A percentile compares a stretch with the other conserved stretches of the same genome.
Conservation (phyloP, 1,140 invertebrate genomes). For the Drosophila persimilis region DNA sequence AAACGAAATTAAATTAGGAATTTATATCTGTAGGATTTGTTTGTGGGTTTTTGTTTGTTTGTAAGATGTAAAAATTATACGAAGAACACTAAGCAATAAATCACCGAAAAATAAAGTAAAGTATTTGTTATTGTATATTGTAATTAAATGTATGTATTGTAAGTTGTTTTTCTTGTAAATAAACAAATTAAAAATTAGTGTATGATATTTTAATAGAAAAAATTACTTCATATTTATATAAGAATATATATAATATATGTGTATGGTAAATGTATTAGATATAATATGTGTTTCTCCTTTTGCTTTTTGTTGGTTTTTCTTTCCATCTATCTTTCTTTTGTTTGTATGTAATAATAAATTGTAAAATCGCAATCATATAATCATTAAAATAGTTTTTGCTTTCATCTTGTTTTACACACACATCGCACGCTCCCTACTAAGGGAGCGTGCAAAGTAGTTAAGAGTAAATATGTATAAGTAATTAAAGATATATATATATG, state of each 20-base stretch:
- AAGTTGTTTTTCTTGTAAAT: slow-evolving; percentile 60
- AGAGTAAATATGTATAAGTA: slow-evolving; percentile 75
- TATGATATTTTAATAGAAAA: slow-evolving; percentile 73
- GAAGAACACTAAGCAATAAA: slow-evolving; percentile 77
- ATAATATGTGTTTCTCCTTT: slow-evolving; percentile 63
- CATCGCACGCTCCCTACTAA: slow-evolving; percentile 40
- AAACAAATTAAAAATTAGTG: slow-evolving; percentile 80
- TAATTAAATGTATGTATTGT: slow-evolving; percentile 55
- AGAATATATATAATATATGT: slow-evolving; percentile 63
- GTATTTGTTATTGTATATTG: slow-evolving; percentile 66
- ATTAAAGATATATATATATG: slow-evolving; percentile 62
- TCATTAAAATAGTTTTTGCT: slow-evolving; percentile 69
- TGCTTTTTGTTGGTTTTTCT: slow-evolving; percentile 33
- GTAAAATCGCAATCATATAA: slow-evolving; percentile 76
- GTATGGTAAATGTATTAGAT: slow-evolving; percentile 76
- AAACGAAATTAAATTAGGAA: slow-evolving; percentile 80
- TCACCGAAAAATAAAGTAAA: slow-evolving; percentile 77
- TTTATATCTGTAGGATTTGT: slow-evolving; percentile 73
- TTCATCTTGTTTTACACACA: slow-evolving; percentile 63
- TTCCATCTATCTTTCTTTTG: slow-evolving; percentile 44
- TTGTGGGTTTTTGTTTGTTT: slow-evolving; percentile 50
- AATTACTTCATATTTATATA: slow-evolving; percentile 69
- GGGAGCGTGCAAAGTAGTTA: slow-evolving; percentile 59
- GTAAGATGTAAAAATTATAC: slow-evolving; percentile 71
- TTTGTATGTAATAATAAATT: slow-evolving; percentile 72